Evolutionary conservation across 2,888 invertebrate species (phyloP).

Genomic region (Diaphora mendica): DNA sequence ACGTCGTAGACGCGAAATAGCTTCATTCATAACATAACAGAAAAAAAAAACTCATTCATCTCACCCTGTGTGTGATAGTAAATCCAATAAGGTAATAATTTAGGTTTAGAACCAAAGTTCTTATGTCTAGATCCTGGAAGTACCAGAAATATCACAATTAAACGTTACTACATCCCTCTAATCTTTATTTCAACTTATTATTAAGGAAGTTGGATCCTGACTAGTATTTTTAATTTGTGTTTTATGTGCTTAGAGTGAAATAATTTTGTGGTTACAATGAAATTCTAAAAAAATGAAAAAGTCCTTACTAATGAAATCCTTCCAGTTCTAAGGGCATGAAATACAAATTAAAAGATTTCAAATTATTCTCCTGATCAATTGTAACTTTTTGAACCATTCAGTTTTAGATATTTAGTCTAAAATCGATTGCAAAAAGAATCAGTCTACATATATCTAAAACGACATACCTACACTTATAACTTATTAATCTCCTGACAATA

Average conservation of each 20-base stretch:
- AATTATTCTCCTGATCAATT: constrained; percentile 8
- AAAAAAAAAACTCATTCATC: constrained; percentile 25
- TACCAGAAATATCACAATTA: constrained; percentile 67
- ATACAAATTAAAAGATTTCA: constrained; percentile 10
- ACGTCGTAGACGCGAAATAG: constrained; percentile 30
- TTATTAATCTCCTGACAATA: constrained; percentile 11
- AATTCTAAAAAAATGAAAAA: too few relatives aligned
- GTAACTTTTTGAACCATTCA: constrained; percentile 11
- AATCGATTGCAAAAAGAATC: constrained; percentile 19
- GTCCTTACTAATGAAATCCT: constrained; percentile 9
- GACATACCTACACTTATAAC: constrained; percentile 10
- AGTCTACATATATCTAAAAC: constrained; percentile 16
- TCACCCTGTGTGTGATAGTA: constrained; percentile 51
- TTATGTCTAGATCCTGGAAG: constrained; percentile 59
- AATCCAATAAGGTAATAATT: constrained; percentile 46
- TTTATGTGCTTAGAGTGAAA: constrained; percentile 33
- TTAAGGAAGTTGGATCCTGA: constrained; percentile 54
- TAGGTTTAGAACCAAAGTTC: constrained; percentile 66
- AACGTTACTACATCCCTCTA: constrained; percentile 44
- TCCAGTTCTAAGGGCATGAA: constrained; percentile 28
- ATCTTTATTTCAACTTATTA: constrained; percentile 51
- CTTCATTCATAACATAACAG: constrained; percentile 22
- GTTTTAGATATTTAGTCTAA: constrained; percentile 6
- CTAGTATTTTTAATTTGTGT: constrained; percentile 49
- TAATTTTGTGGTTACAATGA: not conserved